Conservation (phyloP, 2,888 invertebrate genomes). For the Drosophila incognita region DNA sequence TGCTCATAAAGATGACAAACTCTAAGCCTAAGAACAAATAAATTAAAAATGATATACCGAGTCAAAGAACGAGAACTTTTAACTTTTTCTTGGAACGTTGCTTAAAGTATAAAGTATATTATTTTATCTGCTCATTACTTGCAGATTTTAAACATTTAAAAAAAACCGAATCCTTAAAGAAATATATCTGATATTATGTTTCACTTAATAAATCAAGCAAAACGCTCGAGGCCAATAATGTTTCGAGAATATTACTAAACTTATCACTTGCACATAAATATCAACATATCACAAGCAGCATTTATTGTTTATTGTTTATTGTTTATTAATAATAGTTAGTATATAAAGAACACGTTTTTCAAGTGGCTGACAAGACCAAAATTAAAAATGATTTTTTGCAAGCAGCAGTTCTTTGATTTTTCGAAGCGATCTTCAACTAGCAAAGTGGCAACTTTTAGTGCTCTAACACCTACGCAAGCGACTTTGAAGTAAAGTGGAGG, state of each 20-base stretch:
- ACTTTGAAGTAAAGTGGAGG: not conserved
- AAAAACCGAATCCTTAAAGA: not conserved
- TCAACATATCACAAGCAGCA: not conserved
- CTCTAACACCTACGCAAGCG: conserved; percentile 31
- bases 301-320: not conserved
- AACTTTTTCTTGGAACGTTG: not conserved
- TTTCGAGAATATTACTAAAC: not conserved
- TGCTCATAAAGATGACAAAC: not conserved
- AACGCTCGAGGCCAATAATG: not conserved
- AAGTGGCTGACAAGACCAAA: conserved; percentile 13
- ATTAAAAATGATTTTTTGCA: conserved; percentile 7
- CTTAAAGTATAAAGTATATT: not conserved
- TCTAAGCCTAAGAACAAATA: not conserved
- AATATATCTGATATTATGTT: not conserved
- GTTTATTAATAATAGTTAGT: not conserved
- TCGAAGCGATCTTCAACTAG: conserved; percentile 25
- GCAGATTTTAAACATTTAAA: not conserved
- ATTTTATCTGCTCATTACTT: not conserved
- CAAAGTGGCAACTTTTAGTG: conserved; percentile 22
- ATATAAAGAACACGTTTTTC: not conserved
- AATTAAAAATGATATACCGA: not conserved
- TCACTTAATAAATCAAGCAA: not conserved
- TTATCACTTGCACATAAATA: not conserved
- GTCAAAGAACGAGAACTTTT: not conserved
- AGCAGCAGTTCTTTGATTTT: conserved; percentile 2